These are phyloP conservation scores for Cisticola juncidis DNA, from an alignment of 2,113 vertebrate species.

Conservation along the genomic window DNA sequence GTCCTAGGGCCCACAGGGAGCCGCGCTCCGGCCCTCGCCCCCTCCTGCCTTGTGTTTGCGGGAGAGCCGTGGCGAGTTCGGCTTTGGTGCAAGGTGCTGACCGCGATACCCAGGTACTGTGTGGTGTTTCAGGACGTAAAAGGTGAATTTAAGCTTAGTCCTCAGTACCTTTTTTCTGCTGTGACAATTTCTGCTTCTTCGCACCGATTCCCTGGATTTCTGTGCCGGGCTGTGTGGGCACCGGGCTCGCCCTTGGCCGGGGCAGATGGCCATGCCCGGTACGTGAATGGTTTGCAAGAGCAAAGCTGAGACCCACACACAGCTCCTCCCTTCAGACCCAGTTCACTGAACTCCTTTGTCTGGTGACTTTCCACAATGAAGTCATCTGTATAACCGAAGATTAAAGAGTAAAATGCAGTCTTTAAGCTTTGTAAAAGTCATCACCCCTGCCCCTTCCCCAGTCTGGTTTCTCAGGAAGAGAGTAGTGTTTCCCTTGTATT, in stretches of 20 bases:
- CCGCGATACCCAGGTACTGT: rapidly evolving
- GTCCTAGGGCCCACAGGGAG: rapidly evolving
- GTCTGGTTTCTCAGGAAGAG: background rate
- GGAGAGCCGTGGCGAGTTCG: rapidly evolving
- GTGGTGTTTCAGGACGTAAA: rapidly evolving
- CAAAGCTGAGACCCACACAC: background rate
- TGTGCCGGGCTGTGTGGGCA: rapidly evolving
- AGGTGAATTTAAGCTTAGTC: background rate
- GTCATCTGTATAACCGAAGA: slow-evolving; percentile 25
- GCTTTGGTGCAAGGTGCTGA: rapidly evolving
- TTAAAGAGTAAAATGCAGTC: slow-evolving; percentile 6
- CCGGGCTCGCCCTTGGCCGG: rapidly evolving
- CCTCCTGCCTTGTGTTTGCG: rapidly evolving
- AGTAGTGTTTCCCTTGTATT: background rate
- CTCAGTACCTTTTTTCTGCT: rapidly evolving
- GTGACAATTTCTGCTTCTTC: background rate
- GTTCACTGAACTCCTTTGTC: slow-evolving; percentile 3
- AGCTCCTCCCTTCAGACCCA: background rate
- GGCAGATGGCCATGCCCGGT: rapidly evolving
- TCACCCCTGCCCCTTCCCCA: background rate
- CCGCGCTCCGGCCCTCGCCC: background rate
- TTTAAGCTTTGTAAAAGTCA: background rate
- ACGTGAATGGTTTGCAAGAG: background rate
- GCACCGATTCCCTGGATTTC: rapidly evolving
- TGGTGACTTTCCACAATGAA: slow-evolving; percentile 7